Conservation (phyloP, 1,140 invertebrate species). For the Yoshiicerus persimilis region DNA sequence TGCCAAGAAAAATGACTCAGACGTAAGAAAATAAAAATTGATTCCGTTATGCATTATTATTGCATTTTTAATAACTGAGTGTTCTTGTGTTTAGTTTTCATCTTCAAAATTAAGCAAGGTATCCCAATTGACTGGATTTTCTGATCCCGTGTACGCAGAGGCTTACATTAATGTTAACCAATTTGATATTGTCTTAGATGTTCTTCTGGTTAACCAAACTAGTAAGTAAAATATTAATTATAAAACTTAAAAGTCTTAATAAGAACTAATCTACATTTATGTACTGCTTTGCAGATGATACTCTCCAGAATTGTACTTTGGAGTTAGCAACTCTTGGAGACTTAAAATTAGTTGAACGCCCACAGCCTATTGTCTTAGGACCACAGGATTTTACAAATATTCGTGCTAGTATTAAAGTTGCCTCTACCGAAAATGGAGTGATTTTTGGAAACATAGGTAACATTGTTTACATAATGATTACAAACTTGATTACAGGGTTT, state of each 20-base stretch:
- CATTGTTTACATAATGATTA: no score
- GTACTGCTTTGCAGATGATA: constrained; percentile 68
- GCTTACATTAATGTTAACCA: constrained; percentile 99
- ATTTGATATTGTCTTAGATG: constrained; percentile 97
- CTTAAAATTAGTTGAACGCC: constrained; percentile 96
- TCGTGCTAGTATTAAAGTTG: constrained; percentile 92
- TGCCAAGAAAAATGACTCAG: constrained; percentile 53
- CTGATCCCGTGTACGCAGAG: constrained; percentile 98
- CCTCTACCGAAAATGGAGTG: constrained; percentile 98
- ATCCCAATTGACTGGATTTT: constrained; percentile 99
- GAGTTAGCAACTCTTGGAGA: constrained; percentile 97
- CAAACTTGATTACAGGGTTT: no score
- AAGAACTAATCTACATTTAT: no score
- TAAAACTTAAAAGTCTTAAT: no score
- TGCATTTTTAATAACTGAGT: no score
- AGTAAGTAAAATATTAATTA: no score
- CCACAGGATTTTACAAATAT: constrained; percentile 98
- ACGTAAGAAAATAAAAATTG: no score
- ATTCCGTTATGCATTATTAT: no score
- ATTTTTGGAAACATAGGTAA: constrained; percentile 99
- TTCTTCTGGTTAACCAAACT: constrained; percentile 97
- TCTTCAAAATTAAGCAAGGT: constrained; percentile 71
- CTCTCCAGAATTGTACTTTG: constrained; percentile 95
- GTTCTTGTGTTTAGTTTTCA: constrained; percentile 52
- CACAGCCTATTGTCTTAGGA: constrained; percentile 89